These are phyloP conservation scores for Antheraea pernyi DNA, from an alignment of 1,140 invertebrate genomes.

Conservation along the genomic window DNA sequence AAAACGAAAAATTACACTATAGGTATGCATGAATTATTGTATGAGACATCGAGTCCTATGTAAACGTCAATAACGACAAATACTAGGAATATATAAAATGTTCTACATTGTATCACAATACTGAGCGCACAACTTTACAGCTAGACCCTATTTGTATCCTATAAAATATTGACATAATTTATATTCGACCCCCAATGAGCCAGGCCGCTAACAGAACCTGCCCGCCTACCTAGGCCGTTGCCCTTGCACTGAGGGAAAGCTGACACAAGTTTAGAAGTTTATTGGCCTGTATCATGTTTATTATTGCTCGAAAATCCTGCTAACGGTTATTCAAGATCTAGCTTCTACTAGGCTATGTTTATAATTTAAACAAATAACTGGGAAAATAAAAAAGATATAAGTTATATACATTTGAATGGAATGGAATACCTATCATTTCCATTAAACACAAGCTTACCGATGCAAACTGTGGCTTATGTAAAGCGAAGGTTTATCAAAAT, in stretches of 20 bases:
- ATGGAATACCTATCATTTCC: too few species aligned
- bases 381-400: too few species aligned
- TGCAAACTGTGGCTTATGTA: too few species aligned
- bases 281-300: neutral
- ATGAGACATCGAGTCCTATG: too few species aligned
- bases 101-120: neutral
- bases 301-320: neutral
- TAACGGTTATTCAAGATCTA: neutral
- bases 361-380: neutral
- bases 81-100: too few species aligned
- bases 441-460: too few species aligned
- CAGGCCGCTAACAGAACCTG: slow-evolving; percentile 23
- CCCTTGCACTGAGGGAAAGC: slow-evolving; percentile 25
- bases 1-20: too few species aligned
- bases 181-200: slow-evolving; percentile 5
- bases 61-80: too few species aligned
- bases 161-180: slow-evolving; percentile 8
- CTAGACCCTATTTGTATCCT: neutral
- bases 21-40: too few species aligned
- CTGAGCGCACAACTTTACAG: neutral
- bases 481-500: too few species aligned
- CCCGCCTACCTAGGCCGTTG: slow-evolving; percentile 47
- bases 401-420: too few species aligned
- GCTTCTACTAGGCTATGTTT: neutral
- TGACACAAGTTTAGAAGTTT: neutral